Evolutionary conservation across 2,113 vertebrate species (phyloP).

Genomic region (Microcebus tavaratra): DNA sequence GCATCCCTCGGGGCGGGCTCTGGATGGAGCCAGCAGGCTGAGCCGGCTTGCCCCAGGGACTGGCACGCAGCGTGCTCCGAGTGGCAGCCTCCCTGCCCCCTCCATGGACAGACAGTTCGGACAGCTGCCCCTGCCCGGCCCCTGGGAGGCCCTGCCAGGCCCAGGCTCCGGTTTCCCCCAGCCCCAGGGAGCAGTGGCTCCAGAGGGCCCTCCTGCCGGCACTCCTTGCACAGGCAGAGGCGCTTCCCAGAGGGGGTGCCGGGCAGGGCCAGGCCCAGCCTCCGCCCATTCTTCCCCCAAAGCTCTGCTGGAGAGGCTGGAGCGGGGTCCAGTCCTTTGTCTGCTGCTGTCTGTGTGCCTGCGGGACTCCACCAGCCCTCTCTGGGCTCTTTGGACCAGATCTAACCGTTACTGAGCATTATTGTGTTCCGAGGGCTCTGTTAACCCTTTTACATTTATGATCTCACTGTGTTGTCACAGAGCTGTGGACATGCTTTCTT

Average conservation of each 20-base stretch:
- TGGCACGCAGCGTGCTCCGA: constrained; percentile 71
- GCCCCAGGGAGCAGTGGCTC: constrained; percentile 57
- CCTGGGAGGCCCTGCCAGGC: constrained; percentile 71
- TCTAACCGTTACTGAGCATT: neutral
- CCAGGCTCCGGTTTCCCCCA: constrained; percentile 69
- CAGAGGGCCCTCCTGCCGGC: constrained; percentile 21
- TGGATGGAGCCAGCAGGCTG: constrained; percentile 81
- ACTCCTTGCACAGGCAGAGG: neutral
- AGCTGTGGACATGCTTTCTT: neutral
- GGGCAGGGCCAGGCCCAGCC: neutral
- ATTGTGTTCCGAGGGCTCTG: neutral
- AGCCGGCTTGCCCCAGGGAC: constrained; percentile 72
- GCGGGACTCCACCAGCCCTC: neutral
- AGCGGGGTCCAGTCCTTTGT: neutral
- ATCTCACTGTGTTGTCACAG: neutral
- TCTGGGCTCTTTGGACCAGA: neutral
- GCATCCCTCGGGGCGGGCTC: constrained; percentile 77
- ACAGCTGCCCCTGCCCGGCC: constrained; percentile 72
- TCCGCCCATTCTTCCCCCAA: constrained; percentile 12
- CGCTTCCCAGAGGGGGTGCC: neutral
- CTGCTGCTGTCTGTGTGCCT: neutral
- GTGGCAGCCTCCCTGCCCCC: constrained; percentile 79
- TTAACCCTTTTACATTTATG: neutral
- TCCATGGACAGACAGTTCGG: constrained; percentile 75
- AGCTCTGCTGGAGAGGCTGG: neutral